phyloP scores from a whole-genome alignment of 2,113 vertebrate species.

The cattle (Bos taurus) region ARS-UCD2.0 NC_037331.1:16411501-16412000 shows the following conservation, averaged over 20 bases:
- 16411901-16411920: not conserved
- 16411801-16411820: not conserved
- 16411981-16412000: too few species aligned
- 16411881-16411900: not conserved
- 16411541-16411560: not conserved
- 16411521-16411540: not conserved
- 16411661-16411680: not conserved
- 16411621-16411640: not conserved
- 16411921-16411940: too few species aligned
- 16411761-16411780: not conserved
- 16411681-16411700: not conserved
- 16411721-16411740: not conserved
- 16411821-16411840: not conserved
- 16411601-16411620: not conserved
- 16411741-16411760: not conserved
- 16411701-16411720: not conserved
- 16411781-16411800: not conserved
- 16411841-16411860: not conserved
- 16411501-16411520: not conserved
- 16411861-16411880: not conserved
- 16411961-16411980: too few species aligned
- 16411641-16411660: not conserved
- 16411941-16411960: too few species aligned
- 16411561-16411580: not conserved
- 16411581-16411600: not conserved